Percentiles rank a stretch among this genome's conserved stretches.
phyloP scores from a whole-genome alignment of 2,888 invertebrate genomes.

The Melipona bicolor region DNA sequence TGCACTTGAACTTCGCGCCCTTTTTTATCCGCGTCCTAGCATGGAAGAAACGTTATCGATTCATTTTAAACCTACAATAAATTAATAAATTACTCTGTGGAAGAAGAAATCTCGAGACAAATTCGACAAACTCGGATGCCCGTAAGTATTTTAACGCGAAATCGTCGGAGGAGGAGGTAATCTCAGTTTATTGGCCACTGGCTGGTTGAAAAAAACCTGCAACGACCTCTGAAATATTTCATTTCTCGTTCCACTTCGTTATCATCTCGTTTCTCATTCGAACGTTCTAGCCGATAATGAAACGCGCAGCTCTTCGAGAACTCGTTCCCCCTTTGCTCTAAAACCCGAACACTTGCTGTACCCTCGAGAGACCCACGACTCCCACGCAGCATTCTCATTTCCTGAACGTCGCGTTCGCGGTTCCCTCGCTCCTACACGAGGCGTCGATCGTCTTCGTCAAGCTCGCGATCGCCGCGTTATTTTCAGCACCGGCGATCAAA shows the following conservation, averaged over 20 bases:
- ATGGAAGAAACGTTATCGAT: neutral
- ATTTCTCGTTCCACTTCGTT: too few species aligned
- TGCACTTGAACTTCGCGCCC: neutral
- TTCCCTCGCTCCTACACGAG: conserved; percentile 19
- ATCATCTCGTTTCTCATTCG: too few species aligned
- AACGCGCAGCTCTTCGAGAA: neutral
- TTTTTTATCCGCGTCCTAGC: neutral
- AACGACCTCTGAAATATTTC: too few species aligned
- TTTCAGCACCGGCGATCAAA: conserved; percentile 44
- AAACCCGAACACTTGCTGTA: neutral
- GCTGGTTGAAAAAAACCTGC: too few species aligned
- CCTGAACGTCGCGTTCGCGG: conserved; percentile 28
- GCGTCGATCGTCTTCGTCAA: too few species aligned
- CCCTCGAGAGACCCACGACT: conserved; percentile 6
- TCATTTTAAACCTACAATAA: too few species aligned
- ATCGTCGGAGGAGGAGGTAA: too few species aligned
- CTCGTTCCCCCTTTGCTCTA: neutral
- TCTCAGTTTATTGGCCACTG: too few species aligned
- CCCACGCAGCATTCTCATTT: conserved; percentile 38
- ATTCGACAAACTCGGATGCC: too few species aligned
- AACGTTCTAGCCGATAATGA: neutral
- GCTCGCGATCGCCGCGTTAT: conserved; percentile 35
- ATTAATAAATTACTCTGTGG: too few species aligned
- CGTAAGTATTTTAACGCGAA: too few species aligned
- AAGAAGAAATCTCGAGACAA: too few species aligned